phyloP scores from a whole-genome alignment of 2,797 vertebrate genomes.

The Mormyrus proboscirostris region DNA sequence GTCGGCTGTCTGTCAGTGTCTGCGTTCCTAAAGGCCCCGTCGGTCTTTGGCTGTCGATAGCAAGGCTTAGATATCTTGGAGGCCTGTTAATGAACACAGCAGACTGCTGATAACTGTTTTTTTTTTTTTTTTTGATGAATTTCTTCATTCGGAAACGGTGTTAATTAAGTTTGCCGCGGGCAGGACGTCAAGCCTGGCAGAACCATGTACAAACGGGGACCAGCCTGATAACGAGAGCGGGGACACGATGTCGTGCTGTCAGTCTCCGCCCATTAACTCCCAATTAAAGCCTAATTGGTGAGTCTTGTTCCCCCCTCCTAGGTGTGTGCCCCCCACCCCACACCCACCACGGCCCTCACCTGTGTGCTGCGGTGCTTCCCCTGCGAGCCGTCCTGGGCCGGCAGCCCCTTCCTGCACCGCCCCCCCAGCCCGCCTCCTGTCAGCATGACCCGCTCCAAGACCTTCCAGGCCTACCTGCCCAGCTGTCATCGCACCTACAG shows the following conservation, averaged over 20 bases:
- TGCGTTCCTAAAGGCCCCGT: background rate
- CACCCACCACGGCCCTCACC: conserved; percentile 98
- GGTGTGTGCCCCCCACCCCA: conserved; percentile 79
- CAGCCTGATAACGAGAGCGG: conserved; percentile 4
- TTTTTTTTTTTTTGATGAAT: background rate
- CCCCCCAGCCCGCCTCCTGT: conserved; percentile 86
- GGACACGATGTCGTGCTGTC: conserved; percentile 4
- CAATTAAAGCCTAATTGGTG: background rate
- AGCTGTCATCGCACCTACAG: conserved; percentile 97
- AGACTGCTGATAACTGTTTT: background rate
- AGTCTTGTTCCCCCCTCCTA: conserved; percentile 31
- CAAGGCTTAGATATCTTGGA: background rate
- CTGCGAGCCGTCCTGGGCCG: conserved; percentile 95
- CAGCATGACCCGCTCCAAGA: conserved; percentile 88
- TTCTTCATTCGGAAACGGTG: background rate
- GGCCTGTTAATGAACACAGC: background rate
- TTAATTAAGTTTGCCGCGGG: background rate
- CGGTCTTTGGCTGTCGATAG: background rate
- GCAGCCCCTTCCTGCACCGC: conserved; percentile 89
- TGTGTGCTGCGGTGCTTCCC: conserved; percentile 99
- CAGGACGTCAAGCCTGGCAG: background rate
- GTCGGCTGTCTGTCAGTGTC: background rate
- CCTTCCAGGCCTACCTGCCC: conserved; percentile 95
- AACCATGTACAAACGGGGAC: background rate
- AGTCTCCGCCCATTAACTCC: background rate